These are phyloP conservation scores for Apolygus lucorum DNA, from an alignment of 1,140 invertebrate genomes.

Conservation along the genomic window DNA sequence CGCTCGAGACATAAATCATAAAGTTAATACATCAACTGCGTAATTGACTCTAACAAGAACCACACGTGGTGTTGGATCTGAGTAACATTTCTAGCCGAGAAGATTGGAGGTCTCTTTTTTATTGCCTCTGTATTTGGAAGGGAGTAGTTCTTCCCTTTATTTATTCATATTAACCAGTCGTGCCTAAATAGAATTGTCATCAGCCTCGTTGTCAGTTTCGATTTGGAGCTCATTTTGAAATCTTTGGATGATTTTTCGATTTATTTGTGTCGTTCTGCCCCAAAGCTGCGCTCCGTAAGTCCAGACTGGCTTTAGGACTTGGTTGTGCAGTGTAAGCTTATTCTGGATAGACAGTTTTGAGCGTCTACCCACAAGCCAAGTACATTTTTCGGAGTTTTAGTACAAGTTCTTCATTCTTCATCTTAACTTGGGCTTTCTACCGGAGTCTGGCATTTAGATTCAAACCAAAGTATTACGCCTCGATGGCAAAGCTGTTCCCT, in stretches of 20 bases:
- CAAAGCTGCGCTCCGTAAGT: not conserved
- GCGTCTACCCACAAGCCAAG: not conserved
- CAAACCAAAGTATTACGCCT: not conserved
- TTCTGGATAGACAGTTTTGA: not conserved
- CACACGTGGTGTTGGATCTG: not conserved
- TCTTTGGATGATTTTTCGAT: not conserved
- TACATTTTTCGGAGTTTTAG: not conserved
- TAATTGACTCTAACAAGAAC: not conserved
- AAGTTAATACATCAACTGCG: not conserved
- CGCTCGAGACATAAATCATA: not conserved
- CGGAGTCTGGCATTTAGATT: not conserved
- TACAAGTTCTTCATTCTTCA: not conserved
- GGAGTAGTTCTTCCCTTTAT: too few relatives aligned
- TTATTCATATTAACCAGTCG: too few relatives aligned
- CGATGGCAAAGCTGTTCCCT: too few relatives aligned
- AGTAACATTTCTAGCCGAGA: too few relatives aligned
- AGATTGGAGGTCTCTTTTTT: too few relatives aligned
- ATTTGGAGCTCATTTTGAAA: not conserved
- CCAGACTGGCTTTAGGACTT: not conserved
- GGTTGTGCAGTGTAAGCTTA: not conserved
- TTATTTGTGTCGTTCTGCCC: not conserved
- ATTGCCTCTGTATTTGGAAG: too few relatives aligned
- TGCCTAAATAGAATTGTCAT: too few relatives aligned
- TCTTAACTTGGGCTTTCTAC: not conserved
- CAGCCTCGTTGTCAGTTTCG: not conserved